Conservation (phyloP, 1,140 invertebrate genomes). For the Drosophila quadrilineata region DNA sequence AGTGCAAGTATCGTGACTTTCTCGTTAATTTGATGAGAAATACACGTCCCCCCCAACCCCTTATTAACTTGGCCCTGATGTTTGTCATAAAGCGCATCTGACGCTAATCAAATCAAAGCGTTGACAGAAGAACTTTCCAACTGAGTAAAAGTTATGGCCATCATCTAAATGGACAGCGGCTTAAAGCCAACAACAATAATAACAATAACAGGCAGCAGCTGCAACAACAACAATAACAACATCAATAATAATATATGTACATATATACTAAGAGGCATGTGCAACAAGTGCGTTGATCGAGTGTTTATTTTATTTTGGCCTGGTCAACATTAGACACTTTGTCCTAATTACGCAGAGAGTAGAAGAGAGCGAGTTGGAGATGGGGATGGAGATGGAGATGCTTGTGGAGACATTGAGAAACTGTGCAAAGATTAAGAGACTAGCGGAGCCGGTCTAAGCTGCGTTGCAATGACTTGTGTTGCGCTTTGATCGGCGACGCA, state of each 20-base stretch:
- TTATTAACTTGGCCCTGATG: background rate
- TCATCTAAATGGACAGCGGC: slow-evolving; percentile 2
- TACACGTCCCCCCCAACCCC: background rate
- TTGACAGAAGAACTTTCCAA: slow-evolving; percentile 52
- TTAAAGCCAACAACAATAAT: slow-evolving; percentile 14
- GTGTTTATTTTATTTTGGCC: slow-evolving; percentile 68
- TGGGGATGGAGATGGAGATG: slow-evolving; percentile 2
- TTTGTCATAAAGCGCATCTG: slow-evolving; percentile 21
- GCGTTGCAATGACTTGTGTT: background rate
- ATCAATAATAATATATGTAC: slow-evolving; percentile 6
- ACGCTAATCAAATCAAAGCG: slow-evolving; percentile 49
- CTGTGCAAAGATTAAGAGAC: too few species aligned
- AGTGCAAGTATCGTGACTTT: slow-evolving; percentile 29
- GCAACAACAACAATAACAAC: slow-evolving; percentile 2
- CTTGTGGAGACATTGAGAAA: background rate
- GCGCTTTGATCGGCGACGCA: slow-evolving; percentile 64
- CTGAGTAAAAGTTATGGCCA: slow-evolving; percentile 43
- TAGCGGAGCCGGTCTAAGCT: background rate
- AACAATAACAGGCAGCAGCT: background rate
- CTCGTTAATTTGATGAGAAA: background rate
- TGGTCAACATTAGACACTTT: slow-evolving; percentile 77
- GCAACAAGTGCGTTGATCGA: slow-evolving; percentile 54
- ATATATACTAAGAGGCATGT: slow-evolving; percentile 28
- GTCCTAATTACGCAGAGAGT: slow-evolving; percentile 75
- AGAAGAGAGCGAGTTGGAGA: slow-evolving; percentile 34